phyloP scores from a whole-genome alignment of 2,113 vertebrate genomes.

The Ctenodactylus gundi region DNA sequence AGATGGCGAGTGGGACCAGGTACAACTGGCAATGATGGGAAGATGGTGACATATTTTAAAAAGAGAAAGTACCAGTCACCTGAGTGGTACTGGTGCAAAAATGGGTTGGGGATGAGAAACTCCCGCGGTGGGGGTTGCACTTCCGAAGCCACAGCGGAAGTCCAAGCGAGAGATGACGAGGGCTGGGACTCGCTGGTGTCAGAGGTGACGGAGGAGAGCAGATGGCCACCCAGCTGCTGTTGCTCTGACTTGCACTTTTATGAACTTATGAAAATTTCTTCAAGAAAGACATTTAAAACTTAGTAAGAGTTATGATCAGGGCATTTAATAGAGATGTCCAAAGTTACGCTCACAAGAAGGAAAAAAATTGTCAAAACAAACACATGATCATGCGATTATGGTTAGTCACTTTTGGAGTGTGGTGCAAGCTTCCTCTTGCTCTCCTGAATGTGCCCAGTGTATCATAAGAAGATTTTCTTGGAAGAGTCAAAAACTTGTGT shows the following conservation, averaged over 20 bases:
- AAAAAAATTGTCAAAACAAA: not conserved
- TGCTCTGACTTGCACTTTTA: not conserved
- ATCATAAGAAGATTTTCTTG: not conserved
- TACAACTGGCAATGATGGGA: not conserved
- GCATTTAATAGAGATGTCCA: conserved; percentile 1
- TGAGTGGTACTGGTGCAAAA: not conserved
- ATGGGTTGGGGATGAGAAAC: not conserved
- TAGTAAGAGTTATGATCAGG: not conserved
- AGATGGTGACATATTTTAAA: not conserved
- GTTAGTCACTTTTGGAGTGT: not conserved
- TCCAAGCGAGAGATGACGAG: not conserved
- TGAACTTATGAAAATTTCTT: not conserved
- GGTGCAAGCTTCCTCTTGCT: not conserved
- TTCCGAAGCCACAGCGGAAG: not conserved
- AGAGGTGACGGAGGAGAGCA: not conserved
- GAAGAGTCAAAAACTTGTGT: not conserved
- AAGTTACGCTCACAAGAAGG: not conserved
- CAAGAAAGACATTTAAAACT: conserved; percentile 17
- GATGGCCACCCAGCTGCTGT: not conserved
- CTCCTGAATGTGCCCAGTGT: not conserved
- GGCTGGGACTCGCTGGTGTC: not conserved
- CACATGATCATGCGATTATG: not conserved
- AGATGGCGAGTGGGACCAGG: too few relatives aligned
- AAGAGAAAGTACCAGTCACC: not conserved
- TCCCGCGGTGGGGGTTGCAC: not conserved